Evolutionary conservation across 2,113 vertebrate genomes (phyloP), one percentile per base, ranked within the genome.

Genomic region (Lucifuga dentata): DNA sequence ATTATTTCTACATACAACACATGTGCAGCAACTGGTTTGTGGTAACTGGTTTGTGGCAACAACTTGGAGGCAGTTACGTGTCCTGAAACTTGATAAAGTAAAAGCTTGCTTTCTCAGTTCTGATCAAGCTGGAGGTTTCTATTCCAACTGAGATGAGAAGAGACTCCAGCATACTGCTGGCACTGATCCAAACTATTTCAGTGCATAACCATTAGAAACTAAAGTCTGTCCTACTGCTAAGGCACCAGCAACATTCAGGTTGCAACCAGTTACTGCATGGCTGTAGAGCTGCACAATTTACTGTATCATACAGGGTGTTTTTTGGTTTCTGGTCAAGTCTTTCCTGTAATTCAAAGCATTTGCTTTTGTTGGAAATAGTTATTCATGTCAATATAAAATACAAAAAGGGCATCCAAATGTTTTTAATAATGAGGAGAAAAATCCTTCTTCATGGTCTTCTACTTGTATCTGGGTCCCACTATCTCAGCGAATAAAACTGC

Each of bases 181-280:
- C 41, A 55, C 48, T 29, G 50, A 70, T 20, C 40, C 32, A 48
- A 68, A 60, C 73, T 45, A 41, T 41, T 39, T 69, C 62, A 60
- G 38, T 52, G 53, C 39, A 60, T 5, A 15, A 16, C 50, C 11
- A 49, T 39, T 15, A 29, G 35, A 67, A 45, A 35, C 41, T 49
- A 52, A 38, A 73, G 16, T 29, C 3, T 15, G 13, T 75, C 19
- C 60, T 50, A n/a, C 58, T 51, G 61, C 77, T 61, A 81, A 87
- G 84, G 84, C 87, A 89, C 84, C 68, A 68, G 60, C 44, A 83
- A 83, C 45, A 38, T 59, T 53, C 13, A 48, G n/a, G 26, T 53
- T 59, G 32, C 55, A 51, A n/a, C 24, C 26, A 29, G 1, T 33
- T 17, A 50, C 19, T 64, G 64, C 29, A 44, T 3, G n/a, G n/a